Evolutionary conservation across 92 coral and sea anemone genomes (phyloP).

Genomic region (Palythoa caribaeorum): DNA sequence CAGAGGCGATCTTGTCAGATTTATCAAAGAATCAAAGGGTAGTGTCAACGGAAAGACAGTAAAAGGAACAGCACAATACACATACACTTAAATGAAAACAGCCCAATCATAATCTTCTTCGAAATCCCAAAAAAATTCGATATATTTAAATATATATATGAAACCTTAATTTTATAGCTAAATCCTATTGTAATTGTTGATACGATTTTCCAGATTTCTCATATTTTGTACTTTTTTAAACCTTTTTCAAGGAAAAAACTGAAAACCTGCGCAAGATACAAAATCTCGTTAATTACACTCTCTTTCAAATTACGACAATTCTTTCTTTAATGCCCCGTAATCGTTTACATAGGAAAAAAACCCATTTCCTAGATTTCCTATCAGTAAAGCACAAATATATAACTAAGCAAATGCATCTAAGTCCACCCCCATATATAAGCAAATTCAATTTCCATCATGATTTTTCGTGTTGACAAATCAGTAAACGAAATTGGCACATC

Average conservation of each 20-base stretch:
- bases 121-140: conserved; percentile 81
- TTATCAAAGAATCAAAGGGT: conserved; percentile 96
- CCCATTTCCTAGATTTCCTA: conserved; percentile 57
- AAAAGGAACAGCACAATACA: conserved; percentile 93
- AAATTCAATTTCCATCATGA: conserved; percentile 59
- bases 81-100: conserved; percentile 94
- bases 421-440: conserved; percentile 65
- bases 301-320: conserved; percentile 44
- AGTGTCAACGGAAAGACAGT: conserved; percentile 92
- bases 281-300: conserved; percentile 27
- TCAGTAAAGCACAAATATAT: conserved; percentile 52
- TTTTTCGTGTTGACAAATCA: conserved; percentile 79
- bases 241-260: neutral
- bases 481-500: conserved; percentile 98
- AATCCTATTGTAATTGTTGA: conserved; percentile 41
- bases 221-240: neutral
- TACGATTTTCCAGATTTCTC: neutral
- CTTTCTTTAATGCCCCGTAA: conserved; percentile 51
- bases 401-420: conserved; percentile 53
- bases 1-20: conserved; percentile 98
- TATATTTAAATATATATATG: conserved; percentile 73
- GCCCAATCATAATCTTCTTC: conserved; percentile 77
- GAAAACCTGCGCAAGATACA: neutral
- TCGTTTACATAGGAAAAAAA: conserved; percentile 51
- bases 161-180: conserved; percentile 62